A percentile compares a stretch with the other conserved stretches of the same genome.
Evolutionary conservation across 2,888 invertebrate genomes (phyloP).

Genomic region (Nemotelus nigrinus): DNA sequence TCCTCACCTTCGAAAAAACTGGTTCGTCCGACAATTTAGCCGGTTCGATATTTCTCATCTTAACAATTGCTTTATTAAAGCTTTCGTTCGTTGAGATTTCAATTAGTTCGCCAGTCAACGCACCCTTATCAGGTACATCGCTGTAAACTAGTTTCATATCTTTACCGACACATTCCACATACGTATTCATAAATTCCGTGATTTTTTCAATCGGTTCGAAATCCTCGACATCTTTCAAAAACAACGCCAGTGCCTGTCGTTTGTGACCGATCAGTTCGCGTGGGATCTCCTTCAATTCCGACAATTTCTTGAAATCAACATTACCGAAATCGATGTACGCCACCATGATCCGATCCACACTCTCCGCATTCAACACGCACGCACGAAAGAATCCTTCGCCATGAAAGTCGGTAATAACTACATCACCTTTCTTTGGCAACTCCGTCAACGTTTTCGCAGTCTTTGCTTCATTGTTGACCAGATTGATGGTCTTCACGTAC

Average conservation of each 20-base stretch:
- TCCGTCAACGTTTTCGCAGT: slow-evolving; percentile 51
- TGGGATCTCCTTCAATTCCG: slow-evolving; percentile 56
- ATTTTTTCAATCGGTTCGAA: slow-evolving; percentile 57
- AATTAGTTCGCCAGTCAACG: slow-evolving; percentile 54
- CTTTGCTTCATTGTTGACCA: slow-evolving; percentile 53
- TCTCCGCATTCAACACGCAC: slow-evolving; percentile 56
- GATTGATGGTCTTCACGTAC: slow-evolving; percentile 55
- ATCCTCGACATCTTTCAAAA: slow-evolving; percentile 58
- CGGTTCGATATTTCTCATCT: slow-evolving; percentile 54
- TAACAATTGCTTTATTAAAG: slow-evolving; percentile 57
- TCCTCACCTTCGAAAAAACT: slow-evolving; percentile 55
- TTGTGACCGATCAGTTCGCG: slow-evolving; percentile 54
- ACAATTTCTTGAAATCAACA: slow-evolving; percentile 55
- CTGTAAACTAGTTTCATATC: slow-evolving; percentile 55
- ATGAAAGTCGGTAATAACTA: slow-evolving; percentile 57
- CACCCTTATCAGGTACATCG: slow-evolving; percentile 52
- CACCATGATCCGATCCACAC: slow-evolving; percentile 56
- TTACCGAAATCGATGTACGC: slow-evolving; percentile 61
- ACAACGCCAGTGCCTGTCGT: slow-evolving; percentile 57
- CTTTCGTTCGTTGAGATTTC: slow-evolving; percentile 56
- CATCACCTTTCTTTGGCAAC: slow-evolving; percentile 57
- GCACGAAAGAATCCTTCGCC: slow-evolving; percentile 56
- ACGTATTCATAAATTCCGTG: slow-evolving; percentile 55
- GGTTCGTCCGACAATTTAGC: slow-evolving; percentile 53
- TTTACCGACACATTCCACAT: slow-evolving; percentile 48